Evolutionary conservation across 2,888 invertebrate species (phyloP).

Genomic region (Muscina levida): DNA sequence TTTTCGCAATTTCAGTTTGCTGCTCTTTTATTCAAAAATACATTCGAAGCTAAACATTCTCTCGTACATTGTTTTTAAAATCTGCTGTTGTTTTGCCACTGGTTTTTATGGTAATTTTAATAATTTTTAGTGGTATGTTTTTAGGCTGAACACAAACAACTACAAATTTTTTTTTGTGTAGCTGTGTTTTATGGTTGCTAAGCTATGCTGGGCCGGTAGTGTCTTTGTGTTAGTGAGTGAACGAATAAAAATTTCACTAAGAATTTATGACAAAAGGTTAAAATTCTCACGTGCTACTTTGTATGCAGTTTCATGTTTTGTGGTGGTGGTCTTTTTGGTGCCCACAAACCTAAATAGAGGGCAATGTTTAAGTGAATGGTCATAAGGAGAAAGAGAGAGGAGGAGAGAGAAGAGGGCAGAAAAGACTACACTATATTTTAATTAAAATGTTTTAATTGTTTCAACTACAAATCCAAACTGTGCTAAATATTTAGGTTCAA

Average conservation of each 20-base stretch:
- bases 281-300: slow-evolving; percentile 43
- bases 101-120: slow-evolving; percentile 24
- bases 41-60: background rate
- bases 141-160: background rate
- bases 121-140: background rate
- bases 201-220: no score
- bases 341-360: no score
- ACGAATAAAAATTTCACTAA: background rate
- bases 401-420: background rate
- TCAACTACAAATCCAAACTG: no score
- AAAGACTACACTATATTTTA: slow-evolving; percentile 14
- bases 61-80: no score
- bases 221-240: background rate
- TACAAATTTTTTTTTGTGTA: background rate
- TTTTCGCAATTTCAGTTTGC: background rate
- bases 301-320: background rate
- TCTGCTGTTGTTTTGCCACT: background rate
- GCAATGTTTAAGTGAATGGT: no score
- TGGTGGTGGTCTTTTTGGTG: no score
- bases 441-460: slow-evolving; percentile 31
- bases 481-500: no score
- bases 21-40: background rate
- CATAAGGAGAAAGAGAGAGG: no score
- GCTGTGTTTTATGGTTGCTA: background rate
- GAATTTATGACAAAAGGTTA: slow-evolving; percentile 34